Evolutionary conservation across 23 tunicate species (phyloP).

Genomic region (Phallusia fumigata): DNA sequence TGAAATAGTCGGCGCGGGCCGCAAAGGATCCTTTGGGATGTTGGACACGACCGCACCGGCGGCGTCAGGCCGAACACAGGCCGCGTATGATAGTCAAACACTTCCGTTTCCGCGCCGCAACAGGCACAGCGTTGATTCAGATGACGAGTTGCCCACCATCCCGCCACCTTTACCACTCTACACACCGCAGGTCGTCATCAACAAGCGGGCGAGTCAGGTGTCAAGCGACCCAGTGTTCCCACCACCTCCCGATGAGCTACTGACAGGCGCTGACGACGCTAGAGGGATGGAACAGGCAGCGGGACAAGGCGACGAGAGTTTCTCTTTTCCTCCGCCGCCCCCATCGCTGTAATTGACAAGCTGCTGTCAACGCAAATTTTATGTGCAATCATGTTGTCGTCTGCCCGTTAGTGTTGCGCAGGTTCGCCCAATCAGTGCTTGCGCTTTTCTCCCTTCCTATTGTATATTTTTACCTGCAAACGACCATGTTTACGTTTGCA

Average conservation of each 20-base stretch:
- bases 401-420: conserved; percentile 2
- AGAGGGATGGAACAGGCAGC: neutral
- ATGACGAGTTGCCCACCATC: conserved; percentile 40
- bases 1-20: neutral
- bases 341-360: conserved; percentile 30
- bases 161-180: conserved; percentile 53
- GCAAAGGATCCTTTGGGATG: neutral
- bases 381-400: conserved; percentile 12
- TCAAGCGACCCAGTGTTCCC: conserved; percentile 25
- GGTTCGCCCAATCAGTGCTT: neutral
- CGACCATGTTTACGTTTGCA: no score
- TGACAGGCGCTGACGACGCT: neutral
- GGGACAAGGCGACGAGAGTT: neutral
- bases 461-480: no score
- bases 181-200: conserved; percentile 34
- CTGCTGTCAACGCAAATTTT: neutral
- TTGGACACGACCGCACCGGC: neutral
- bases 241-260: conserved; percentile 48
- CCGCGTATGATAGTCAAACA: neutral
- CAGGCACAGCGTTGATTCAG: neutral
- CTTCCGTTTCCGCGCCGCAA: neutral
- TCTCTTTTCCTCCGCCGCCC: conserved; percentile 48
- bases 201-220: neutral
- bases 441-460: neutral
- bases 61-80: neutral